phyloP scores from a whole-genome alignment of 2,113 vertebrate species.

The Oreotrochilus melanogaster region DNA sequence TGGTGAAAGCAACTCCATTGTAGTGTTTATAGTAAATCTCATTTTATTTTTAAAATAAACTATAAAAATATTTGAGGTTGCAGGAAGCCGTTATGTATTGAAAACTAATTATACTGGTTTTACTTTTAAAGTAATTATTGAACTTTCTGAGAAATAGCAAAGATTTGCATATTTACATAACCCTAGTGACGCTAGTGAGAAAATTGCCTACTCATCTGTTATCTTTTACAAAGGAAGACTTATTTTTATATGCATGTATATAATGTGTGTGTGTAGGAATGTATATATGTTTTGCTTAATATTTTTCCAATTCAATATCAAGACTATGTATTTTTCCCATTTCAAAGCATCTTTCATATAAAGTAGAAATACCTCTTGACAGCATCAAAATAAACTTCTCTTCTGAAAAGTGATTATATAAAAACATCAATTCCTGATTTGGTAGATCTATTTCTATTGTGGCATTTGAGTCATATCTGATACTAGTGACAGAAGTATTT shows the following conservation, averaged over 20 bases:
- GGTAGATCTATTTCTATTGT: conserved; percentile 17
- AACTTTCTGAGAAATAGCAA: not conserved
- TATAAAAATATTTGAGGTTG: not conserved
- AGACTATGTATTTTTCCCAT: not conserved
- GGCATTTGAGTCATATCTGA: conserved; percentile 29
- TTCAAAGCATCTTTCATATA: not conserved
- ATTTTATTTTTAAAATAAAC: not conserved
- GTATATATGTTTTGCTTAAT: not conserved
- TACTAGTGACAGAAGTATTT: not conserved
- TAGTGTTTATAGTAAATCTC: not conserved
- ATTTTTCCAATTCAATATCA: not conserved
- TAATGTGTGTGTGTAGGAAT: not conserved
- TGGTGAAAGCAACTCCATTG: not conserved
- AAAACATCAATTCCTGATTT: not conserved
- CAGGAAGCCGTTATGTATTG: not conserved
- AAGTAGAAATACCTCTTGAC: not conserved
- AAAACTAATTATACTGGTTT: not conserved
- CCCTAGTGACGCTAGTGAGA: not conserved
- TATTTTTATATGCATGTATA: not conserved
- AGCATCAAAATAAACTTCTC: not conserved
- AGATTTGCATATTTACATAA: not conserved
- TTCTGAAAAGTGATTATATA: not conserved
- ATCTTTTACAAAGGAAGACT: not conserved
- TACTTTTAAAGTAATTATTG: not conserved
- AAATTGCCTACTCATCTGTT: not conserved